Conservation (phyloP, 2,888 invertebrate genomes). For the Eubasilissa splendida region DNA sequence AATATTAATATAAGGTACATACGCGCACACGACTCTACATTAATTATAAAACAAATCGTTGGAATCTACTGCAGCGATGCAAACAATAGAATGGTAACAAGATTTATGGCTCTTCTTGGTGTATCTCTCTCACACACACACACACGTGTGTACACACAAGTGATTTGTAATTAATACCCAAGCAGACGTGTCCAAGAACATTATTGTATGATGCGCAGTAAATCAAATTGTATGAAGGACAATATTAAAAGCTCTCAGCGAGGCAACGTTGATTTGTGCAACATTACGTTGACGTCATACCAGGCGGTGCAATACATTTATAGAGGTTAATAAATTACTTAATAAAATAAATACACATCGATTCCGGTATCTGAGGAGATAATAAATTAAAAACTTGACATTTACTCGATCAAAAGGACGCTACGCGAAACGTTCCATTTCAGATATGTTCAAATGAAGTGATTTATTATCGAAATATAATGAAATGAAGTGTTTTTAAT, state of each 20-base stretch:
- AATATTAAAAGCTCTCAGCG: slow-evolving; percentile 15
- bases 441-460: neutral
- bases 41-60: neutral
- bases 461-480: neutral
- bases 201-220: slow-evolving; percentile 9
- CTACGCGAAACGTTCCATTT: neutral
- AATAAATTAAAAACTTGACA: slow-evolving; percentile 27
- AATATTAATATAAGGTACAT: neutral
- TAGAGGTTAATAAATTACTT: slow-evolving; percentile 24
- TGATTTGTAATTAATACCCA: slow-evolving; percentile 9
- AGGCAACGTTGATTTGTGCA: slow-evolving; percentile 12
- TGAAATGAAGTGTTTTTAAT: neutral
- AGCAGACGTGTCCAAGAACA: slow-evolving; percentile 5
- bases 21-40: neutral
- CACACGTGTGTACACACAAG: neutral
- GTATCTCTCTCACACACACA: too few relatives aligned
- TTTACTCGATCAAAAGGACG: slow-evolving; percentile 28
- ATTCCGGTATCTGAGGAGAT: slow-evolving; percentile 21
- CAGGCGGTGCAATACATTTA: slow-evolving; percentile 25
- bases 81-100: slow-evolving; percentile 10
- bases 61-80: neutral
- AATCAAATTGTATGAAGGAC: slow-evolving; percentile 25
- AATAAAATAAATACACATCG: slow-evolving; percentile 5
- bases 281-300: slow-evolving; percentile 13
- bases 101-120: slow-evolving; percentile 5